These are phyloP conservation scores for Dipodomys ordii DNA, from an alignment of 2,113 vertebrate species.

Conservation along the genomic window DNA sequence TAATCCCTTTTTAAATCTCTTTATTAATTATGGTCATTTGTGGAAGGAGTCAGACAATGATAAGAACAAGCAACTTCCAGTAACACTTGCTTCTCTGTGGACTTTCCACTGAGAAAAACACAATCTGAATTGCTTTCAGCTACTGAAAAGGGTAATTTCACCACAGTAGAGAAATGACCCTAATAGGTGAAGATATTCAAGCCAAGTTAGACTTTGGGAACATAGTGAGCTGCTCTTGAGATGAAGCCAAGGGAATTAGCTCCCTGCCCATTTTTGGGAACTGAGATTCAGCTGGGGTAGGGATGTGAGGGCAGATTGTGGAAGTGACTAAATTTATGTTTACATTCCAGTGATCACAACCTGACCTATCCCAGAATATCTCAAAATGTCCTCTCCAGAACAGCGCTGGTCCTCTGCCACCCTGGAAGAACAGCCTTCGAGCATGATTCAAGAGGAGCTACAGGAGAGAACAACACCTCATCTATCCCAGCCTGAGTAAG, in stretches of 20 bases:
- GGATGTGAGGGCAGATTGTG: not conserved
- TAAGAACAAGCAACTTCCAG: not conserved
- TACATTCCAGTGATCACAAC: not conserved
- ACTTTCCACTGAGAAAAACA: slow-evolving; percentile 55
- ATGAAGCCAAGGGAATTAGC: slow-evolving; percentile 9
- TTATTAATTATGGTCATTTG: slow-evolving; percentile 27
- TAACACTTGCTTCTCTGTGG: not conserved
- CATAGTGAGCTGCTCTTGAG: not conserved
- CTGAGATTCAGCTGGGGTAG: not conserved
- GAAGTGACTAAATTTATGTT: not conserved
- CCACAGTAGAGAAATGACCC: slow-evolving; percentile 40
- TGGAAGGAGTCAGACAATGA: not conserved
- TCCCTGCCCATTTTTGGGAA: slow-evolving; percentile 50
- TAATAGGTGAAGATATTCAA: slow-evolving; percentile 57
- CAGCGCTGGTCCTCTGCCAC: not conserved
- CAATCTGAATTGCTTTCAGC: slow-evolving; percentile 29
- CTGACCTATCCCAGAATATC: too few species aligned
- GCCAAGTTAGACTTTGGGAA: slow-evolving; percentile 57
- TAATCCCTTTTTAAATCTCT: not conserved
- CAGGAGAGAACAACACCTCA: not conserved
- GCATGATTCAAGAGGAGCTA: not conserved
- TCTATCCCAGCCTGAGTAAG: not conserved
- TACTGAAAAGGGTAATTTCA: slow-evolving; percentile 51
- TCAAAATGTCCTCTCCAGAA: not conserved
- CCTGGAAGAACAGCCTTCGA: not conserved